Evolutionary conservation across 2,888 invertebrate species (phyloP).

Genomic region (Listrodromus nycthemerus): DNA sequence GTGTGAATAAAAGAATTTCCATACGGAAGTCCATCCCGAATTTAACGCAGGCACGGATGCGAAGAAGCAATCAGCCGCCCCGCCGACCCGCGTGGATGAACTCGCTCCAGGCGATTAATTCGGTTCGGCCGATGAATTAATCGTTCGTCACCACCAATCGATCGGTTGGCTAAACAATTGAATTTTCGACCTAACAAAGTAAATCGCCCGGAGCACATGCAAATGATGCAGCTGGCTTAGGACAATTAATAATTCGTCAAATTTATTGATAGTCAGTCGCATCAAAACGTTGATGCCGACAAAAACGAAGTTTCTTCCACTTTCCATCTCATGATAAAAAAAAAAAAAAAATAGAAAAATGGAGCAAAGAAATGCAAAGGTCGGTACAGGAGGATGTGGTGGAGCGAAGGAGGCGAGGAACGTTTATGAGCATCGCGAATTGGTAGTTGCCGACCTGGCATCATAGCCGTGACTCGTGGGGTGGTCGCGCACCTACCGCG

Average conservation of each 20-base stretch:
- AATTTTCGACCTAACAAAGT: too few relatives aligned
- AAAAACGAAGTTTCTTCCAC: not conserved
- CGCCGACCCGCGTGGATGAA: too few relatives aligned
- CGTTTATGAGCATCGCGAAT: constrained; percentile 46
- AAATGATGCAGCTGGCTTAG: too few relatives aligned
- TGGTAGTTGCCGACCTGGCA: constrained; percentile 15
- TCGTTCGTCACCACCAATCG: too few relatives aligned
- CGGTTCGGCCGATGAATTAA: too few relatives aligned
- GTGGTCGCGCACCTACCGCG: constrained; percentile 20
- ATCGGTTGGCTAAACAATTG: too few relatives aligned
- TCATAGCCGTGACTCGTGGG: not conserved
- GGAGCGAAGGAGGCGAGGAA: constrained; percentile 16
- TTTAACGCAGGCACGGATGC: too few relatives aligned
- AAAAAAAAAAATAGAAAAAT: not conserved
- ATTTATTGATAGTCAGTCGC: not conserved
- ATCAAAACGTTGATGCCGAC: too few relatives aligned
- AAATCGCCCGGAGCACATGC: too few relatives aligned
- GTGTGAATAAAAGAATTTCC: not conserved
- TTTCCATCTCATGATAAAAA: not conserved
- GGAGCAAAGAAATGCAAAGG: not conserved
- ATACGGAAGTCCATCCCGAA: too few relatives aligned
- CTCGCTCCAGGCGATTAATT: too few relatives aligned
- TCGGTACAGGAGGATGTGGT: constrained; percentile 16
- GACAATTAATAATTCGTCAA: not conserved
- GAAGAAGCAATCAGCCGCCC: too few relatives aligned